Evolutionary conservation across 2,797 vertebrate species (phyloP), one percentile per base, ranked within the genome.

Genomic region (Eidolon dupreanum): DNA sequence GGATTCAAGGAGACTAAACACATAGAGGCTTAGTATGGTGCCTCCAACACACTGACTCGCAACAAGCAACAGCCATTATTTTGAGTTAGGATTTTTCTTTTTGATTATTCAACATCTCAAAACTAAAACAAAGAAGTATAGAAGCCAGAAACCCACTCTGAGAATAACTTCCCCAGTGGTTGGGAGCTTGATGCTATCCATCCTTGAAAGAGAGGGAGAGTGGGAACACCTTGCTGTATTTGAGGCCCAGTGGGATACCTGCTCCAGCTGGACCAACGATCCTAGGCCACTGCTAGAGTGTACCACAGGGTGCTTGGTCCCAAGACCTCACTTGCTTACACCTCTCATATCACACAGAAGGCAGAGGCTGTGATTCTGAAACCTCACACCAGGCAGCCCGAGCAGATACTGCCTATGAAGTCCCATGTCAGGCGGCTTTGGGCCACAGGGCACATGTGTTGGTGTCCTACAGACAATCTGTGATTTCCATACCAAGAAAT

Each of bases 401-500:
- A 33, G 77, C 36, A 43, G 36, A 71, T 1, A 11, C 43, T 8
- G 51, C 33, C 59, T 74, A 4, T 13, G 13, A 86, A 49, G 75
- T 91, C 65, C 46, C 8, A 75, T 49, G 59, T 51, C 51, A 90
- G 78, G 46, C 26, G 3, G 10, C 31, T 49, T 86, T 43, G 61
- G 94, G 90, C 79, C 70, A 75, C 16, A 13, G 85, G 33, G 57
- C 65, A 31, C 38, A 26, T 0, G n/a, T 33, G 0, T 0, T 3
- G 3, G 19, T 3, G 33, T 53, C 41, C 10, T 2, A 15, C 7
- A 19, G 26, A 66, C 41, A 61, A 16, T 16, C 51, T 49, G 55
- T 15, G 63, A 96, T 59, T 90, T 95, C 90, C 84, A 71, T 4
- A 59, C 59, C 26, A 36, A 92, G 77, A 85, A 89, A 77, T 28